Evolutionary conservation across 2,797 vertebrate species (phyloP).

Genomic region (Parotocinclus haroldoi): DNA sequence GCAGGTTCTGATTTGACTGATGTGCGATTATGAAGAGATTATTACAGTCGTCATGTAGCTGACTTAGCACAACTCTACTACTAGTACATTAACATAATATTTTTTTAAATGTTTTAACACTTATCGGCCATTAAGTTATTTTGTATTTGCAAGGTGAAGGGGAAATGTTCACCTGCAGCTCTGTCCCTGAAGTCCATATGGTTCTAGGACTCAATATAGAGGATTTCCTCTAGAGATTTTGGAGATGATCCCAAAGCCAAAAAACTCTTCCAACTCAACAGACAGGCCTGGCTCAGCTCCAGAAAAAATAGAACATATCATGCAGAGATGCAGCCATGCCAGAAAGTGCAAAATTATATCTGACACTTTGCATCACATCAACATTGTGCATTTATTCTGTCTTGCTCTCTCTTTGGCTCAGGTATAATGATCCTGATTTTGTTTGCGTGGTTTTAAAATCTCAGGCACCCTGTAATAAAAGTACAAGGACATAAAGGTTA

Average conservation of each 20-base stretch:
- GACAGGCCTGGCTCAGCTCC: constrained; percentile 66
- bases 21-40: too few species aligned
- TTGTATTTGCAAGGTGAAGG: constrained; percentile 23
- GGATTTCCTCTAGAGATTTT: constrained; percentile 61
- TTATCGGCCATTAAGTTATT: constrained; percentile 12
- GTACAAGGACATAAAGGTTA: background rate
- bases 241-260: constrained; percentile 63
- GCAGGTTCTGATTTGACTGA: too few species aligned
- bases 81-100: constrained; percentile 28
- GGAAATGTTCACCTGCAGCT: constrained; percentile 36
- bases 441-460: background rate
- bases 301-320: constrained; percentile 63
- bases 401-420: constrained; percentile 33
- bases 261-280: constrained; percentile 64
- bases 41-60: background rate
- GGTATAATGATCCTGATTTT: background rate
- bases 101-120: constrained; percentile 24
- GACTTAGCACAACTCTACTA: background rate
- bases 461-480: background rate
- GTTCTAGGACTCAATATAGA: constrained; percentile 53
- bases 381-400: constrained; percentile 43
- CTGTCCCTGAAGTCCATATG: constrained; percentile 43
- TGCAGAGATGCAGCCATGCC: constrained; percentile 58
- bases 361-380: constrained; percentile 68
- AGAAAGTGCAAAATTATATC: constrained; percentile 63